These are phyloP conservation scores for Agelas oroides DNA, from an alignment of 37 sponge, comb jelly and placozoan species.

Conservation along the genomic window DNA sequence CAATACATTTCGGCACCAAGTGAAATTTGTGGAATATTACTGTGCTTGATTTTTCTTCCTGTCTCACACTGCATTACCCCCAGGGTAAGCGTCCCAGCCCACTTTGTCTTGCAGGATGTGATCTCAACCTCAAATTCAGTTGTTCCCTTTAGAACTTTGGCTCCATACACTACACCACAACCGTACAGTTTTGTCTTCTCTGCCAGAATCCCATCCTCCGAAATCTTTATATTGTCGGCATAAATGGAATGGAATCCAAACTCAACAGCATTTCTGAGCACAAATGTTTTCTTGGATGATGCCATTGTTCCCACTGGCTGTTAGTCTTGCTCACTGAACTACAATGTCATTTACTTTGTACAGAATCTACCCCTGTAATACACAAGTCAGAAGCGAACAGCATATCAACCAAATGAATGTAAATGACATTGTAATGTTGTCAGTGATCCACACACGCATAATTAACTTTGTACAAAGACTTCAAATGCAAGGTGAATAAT, in stretches of 20 bases:
- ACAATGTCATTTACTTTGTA: too few relatives aligned
- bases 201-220: slow-evolving; percentile 52
- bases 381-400: too few relatives aligned
- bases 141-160: slow-evolving; percentile 57
- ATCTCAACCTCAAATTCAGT: slow-evolving; percentile 83
- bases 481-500: too few relatives aligned
- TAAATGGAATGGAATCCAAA: slow-evolving; percentile 52
- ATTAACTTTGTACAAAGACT: too few relatives aligned
- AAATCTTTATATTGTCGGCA: slow-evolving; percentile 44
- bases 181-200: slow-evolving; percentile 79
- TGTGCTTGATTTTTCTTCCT: not conserved
- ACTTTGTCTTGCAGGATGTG: slow-evolving; percentile 62
- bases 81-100: slow-evolving; percentile 89
- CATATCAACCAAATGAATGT: too few relatives aligned
- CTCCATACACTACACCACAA: slow-evolving; percentile 74
- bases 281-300: slow-evolving; percentile 28
- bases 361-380: too few relatives aligned
- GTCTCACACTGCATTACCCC: slow-evolving; percentile 63
- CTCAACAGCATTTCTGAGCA: slow-evolving; percentile 37
- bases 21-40: slow-evolving; percentile 72
- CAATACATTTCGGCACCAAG: slow-evolving; percentile 71
- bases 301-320: too few relatives aligned
- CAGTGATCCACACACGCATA: too few relatives aligned
- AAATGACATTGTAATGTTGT: too few relatives aligned
- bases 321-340: too few relatives aligned